Conservation (phyloP, 2,797 vertebrate genomes). For the Chloroceryle inda region DNA sequence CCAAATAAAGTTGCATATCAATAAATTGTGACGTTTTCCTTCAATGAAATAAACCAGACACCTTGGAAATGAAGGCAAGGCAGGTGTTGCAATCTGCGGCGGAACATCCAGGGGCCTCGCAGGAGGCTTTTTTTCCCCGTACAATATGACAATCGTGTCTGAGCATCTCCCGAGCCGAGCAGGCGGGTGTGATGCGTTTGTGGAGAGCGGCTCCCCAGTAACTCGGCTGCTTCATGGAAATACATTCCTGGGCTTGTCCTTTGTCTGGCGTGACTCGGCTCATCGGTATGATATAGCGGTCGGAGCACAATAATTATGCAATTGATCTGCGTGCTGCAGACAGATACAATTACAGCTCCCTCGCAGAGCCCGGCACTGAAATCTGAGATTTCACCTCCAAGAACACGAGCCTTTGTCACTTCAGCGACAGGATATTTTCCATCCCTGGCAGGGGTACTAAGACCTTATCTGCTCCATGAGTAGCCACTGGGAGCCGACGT, state of each 20-base stretch:
- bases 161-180: slow-evolving; percentile 32
- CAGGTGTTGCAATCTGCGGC: background rate
- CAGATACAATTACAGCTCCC: slow-evolving; percentile 59
- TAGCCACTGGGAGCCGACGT: background rate
- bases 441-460: background rate
- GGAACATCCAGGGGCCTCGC: slow-evolving; percentile 10
- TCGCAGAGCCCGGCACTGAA: background rate
- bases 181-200: background rate
- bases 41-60: slow-evolving; percentile 60
- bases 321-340: slow-evolving; percentile 66
- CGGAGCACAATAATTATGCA: slow-evolving; percentile 46
- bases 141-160: slow-evolving; percentile 16
- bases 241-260: slow-evolving; percentile 39
- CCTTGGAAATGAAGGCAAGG: slow-evolving; percentile 15
- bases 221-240: slow-evolving; percentile 30
- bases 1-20: slow-evolving; percentile 3
- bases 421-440: slow-evolving; percentile 30
- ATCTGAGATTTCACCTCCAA: slow-evolving; percentile 66
- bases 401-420: slow-evolving; percentile 34
- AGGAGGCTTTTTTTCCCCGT: background rate
- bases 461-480: background rate
- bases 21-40: slow-evolving; percentile 33
- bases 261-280: slow-evolving; percentile 26
- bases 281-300: slow-evolving; percentile 31
- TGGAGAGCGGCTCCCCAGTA: background rate